Conservation (phyloP, 2,888 invertebrate genomes). For the Melanchra persicariae region DNA sequence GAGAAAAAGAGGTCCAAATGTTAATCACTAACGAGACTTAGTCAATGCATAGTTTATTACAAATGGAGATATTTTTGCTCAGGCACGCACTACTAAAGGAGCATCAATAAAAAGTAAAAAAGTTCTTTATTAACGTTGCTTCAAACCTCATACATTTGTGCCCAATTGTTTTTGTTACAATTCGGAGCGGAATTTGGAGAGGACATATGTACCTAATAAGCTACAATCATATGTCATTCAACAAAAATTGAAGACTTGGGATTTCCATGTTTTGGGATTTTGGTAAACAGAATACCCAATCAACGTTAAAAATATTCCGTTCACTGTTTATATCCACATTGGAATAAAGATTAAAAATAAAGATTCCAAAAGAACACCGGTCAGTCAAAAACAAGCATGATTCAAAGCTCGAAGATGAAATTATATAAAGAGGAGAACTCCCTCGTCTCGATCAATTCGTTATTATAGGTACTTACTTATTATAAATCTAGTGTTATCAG, state of each 20-base stretch:
- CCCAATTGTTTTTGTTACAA: too few relatives aligned
- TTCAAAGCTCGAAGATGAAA: background rate
- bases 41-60: too few relatives aligned
- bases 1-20: too few relatives aligned
- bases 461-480: too few relatives aligned
- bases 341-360: too few relatives aligned
- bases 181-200: background rate
- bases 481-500: too few relatives aligned
- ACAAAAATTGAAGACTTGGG: background rate
- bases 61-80: too few relatives aligned
- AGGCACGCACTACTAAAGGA: too few relatives aligned
- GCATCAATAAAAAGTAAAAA: too few relatives aligned
- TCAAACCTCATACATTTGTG: too few relatives aligned
- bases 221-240: background rate
- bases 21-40: too few relatives aligned
- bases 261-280: background rate
- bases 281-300: background rate
- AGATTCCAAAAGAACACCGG: background rate
- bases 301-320: background rate
- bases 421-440: background rate
- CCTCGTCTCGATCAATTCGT: background rate
- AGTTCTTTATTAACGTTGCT: too few relatives aligned
- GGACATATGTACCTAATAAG: background rate
- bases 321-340: background rate
- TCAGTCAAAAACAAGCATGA: background rate